Percentiles rank a stretch among this genome's conserved stretches.
Evolutionary conservation across 2,113 vertebrate genomes (phyloP).

Genomic region (Furnarius figulus): DNA sequence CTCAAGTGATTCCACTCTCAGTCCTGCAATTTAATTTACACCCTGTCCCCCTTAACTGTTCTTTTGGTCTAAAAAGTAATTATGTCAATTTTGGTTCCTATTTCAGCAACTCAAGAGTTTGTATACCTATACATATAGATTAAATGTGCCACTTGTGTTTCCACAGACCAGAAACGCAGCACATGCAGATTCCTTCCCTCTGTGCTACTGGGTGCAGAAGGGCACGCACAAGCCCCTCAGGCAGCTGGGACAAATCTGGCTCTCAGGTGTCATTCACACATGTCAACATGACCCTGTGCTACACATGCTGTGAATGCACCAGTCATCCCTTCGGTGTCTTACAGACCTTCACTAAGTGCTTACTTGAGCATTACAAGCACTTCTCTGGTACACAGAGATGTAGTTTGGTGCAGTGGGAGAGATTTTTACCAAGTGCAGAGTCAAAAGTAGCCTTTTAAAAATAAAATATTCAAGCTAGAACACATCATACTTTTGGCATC

Average conservation of each 20-base stretch:
- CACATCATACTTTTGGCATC: background rate
- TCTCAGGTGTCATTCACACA: background rate
- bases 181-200: background rate
- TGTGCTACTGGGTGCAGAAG: background rate
- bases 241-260: background rate
- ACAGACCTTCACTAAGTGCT: background rate
- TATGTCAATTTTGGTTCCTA: background rate
- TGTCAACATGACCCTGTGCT: background rate
- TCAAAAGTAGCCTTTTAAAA: slow-evolving; percentile 1
- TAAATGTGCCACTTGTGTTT: background rate
- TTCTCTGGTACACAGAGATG: background rate
- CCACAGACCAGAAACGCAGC: background rate
- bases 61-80: background rate
- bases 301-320: background rate
- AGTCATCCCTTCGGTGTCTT: accelerated
- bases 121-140: background rate
- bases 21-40: background rate
- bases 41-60: background rate
- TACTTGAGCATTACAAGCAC: background rate
- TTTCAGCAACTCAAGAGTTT: background rate
- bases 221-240: background rate
- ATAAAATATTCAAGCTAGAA: background rate
- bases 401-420: background rate
- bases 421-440: background rate
- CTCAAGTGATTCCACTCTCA: background rate